Evolutionary conservation across 2,888 invertebrate genomes (phyloP).

Genomic region (Noctua janthina): DNA sequence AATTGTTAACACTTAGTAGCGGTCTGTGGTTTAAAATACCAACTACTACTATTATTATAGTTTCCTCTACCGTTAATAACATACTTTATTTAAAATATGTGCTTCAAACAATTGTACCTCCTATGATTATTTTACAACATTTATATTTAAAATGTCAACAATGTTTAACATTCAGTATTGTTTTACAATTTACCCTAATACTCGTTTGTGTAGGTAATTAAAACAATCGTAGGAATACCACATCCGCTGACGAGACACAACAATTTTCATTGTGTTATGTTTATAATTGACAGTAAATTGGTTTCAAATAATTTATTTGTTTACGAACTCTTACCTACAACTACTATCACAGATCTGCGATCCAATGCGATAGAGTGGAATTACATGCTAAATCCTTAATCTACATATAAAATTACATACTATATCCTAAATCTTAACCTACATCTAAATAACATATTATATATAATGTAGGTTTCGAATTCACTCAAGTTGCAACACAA

Average conservation of each 20-base stretch:
- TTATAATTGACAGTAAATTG: neutral
- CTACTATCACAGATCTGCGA: too few species aligned
- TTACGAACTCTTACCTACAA: too few species aligned
- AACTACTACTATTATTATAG: neutral
- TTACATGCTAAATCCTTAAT: too few species aligned
- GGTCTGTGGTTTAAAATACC: too few species aligned
- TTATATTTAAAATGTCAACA: constrained; percentile 3
- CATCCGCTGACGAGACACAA: neutral
- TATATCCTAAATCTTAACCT: too few species aligned
- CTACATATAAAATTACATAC: too few species aligned
- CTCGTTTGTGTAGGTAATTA: neutral
- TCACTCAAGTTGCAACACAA: too few species aligned
- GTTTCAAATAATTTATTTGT: neutral
- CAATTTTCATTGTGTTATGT: neutral
- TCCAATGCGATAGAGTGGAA: too few species aligned
- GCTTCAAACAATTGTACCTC: constrained; percentile 2
- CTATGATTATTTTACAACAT: neutral
- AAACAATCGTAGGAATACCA: neutral
- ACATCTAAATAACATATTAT: too few species aligned
- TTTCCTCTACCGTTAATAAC: neutral
- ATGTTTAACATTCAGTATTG: constrained; percentile 8
- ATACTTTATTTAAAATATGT: constrained; percentile 7
- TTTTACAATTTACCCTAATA: constrained; percentile 2
- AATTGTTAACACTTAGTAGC: too few species aligned
- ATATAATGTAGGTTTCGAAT: too few species aligned